phyloP scores from a whole-genome alignment of 2,797 vertebrate genomes.

The Girardinus metallicus region DNA sequence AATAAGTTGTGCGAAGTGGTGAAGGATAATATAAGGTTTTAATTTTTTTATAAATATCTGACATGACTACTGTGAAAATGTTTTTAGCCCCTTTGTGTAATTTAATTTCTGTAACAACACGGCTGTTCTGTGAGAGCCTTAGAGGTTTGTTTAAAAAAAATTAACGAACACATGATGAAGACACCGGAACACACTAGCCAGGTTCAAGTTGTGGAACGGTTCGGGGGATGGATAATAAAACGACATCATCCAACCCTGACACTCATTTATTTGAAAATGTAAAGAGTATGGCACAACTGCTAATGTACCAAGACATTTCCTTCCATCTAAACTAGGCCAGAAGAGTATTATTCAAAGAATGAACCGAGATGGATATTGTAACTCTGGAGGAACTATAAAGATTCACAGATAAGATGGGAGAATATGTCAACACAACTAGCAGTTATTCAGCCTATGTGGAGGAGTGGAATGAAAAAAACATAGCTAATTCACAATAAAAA shows the following conservation, averaged over 20 bases:
- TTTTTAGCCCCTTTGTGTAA: background rate
- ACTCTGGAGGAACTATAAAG: too few relatives aligned
- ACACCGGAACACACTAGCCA: background rate
- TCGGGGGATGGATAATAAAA: background rate
- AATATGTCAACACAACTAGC: too few relatives aligned
- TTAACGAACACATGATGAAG: background rate
- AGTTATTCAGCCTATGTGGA: too few relatives aligned
- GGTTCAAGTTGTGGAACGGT: background rate
- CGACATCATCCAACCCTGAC: background rate
- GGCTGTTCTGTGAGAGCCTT: background rate
- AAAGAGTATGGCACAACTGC: background rate
- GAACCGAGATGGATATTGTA: background rate
- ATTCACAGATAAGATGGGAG: too few relatives aligned
- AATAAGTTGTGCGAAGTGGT: background rate
- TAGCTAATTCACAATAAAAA: too few relatives aligned
- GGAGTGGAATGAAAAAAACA: too few relatives aligned
- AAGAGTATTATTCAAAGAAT: background rate
- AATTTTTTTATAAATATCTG: background rate
- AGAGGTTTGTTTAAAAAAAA: background rate
- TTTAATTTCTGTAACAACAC: background rate
- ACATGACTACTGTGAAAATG: background rate
- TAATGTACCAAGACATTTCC: background rate
- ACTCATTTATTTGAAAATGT: background rate
- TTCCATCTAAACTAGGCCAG: background rate
- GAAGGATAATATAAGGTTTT: background rate